phyloP scores from a whole-genome alignment of 1,140 invertebrate species.

The Apolygus lucorum region DNA sequence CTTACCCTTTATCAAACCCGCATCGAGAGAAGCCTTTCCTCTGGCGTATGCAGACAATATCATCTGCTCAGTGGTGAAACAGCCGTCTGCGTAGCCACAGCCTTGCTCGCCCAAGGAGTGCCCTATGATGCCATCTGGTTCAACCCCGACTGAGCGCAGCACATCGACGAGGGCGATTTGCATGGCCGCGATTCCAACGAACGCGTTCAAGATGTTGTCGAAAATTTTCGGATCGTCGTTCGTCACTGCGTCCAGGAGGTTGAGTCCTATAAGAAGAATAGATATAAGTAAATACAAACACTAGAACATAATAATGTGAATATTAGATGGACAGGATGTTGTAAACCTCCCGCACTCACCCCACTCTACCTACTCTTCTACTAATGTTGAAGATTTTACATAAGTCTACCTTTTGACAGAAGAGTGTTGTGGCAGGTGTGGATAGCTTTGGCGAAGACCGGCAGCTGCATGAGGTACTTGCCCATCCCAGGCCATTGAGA shows the following conservation, averaged over 20 bases:
- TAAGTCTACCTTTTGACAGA: conserved; percentile 44
- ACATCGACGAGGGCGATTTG: conserved; percentile 59
- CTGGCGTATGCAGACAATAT: conserved; percentile 54
- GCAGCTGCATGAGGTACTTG: conserved; percentile 50
- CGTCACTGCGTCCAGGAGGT: conserved; percentile 53
- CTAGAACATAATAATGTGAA: no score
- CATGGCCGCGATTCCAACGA: conserved; percentile 68
- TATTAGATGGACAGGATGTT: no score
- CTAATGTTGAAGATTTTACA: no score
- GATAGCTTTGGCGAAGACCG: conserved; percentile 56
- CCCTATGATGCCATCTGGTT: conserved; percentile 57
- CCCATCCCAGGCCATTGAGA: conserved; percentile 59
- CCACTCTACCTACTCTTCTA: no score
- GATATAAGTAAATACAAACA: no score
- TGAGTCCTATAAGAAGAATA: no score
- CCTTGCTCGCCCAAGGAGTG: conserved; percentile 60
- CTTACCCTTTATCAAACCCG: conserved; percentile 43
- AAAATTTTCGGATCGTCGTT: conserved; percentile 48
- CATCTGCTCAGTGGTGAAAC: conserved; percentile 54
- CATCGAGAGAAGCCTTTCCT: conserved; percentile 50
- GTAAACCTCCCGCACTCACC: no score
- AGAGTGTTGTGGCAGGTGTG: conserved; percentile 47
- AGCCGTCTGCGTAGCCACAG: conserved; percentile 64
- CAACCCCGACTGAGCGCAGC: conserved; percentile 45
- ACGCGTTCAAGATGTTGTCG: conserved; percentile 53